Base-by-base conservation (phyloP, 2,888 invertebrate genomes). In the Ophioninae sp. region DNA sequence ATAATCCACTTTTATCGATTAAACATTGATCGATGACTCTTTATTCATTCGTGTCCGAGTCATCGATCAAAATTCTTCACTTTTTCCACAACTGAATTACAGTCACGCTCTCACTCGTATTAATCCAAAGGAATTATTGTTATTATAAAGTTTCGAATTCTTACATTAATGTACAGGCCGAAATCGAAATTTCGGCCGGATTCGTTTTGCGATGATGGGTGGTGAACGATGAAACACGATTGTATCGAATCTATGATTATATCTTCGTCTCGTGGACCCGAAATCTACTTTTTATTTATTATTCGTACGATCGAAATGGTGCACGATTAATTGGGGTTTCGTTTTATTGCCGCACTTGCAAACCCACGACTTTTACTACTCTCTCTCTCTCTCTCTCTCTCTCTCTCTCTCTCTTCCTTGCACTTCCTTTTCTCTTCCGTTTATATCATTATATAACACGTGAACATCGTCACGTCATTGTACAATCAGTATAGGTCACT, bases 311-410 rank as follows among this genome's bases (percentile, higher is more conserved):
- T 56, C 37, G 10, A 71, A 9, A 51, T 41, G 13, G 63, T 64
- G 22, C 8, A 41, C 41, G n/a, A 30, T 20, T 44, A 17, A 56
- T 56, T 58, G 51, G 77, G 22, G 74, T 64, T 59, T 10, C 51
- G 20, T 72, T 71, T 79, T 82, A 75, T 75, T 75, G 71, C 75
- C 65, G 79, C 75, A 75, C 79, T 79, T 79, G 71, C 58, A 22
- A 58, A 73, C 23, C 67, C 39, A 73, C 73, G 61, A 39, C 65
- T 37, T 39, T 69, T 69, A 56, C 30, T 41, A 69, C 71, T 72
- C 67, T 82, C 72, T 74, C 64, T 41, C 22, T 59, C 30, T 30
- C 3, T 30, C 30, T 30, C 30, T 30, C 30, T 30, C 30, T 30
- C 30, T 30, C 30, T 30, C 30, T 30, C 30, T 30, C 30, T 30